phyloP scores from a whole-genome alignment of 2,113 vertebrate species.

The Gila orcuttii region DNA sequence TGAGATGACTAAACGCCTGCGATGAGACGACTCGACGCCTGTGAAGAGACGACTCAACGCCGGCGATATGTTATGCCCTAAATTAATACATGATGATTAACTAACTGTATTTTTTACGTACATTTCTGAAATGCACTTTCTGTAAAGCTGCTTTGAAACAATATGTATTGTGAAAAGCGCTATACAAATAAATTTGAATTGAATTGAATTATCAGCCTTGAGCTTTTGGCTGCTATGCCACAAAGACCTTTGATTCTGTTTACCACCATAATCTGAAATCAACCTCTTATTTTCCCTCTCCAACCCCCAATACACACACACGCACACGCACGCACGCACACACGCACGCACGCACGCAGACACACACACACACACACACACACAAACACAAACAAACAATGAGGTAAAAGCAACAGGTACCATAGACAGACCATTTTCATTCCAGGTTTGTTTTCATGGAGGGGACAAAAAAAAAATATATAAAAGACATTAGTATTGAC shows the following conservation, averaged over 20 bases:
- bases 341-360: slow-evolving; percentile 3
- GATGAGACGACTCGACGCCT: too few relatives aligned
- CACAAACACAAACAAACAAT: background rate
- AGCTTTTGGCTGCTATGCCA: background rate
- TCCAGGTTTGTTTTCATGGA: slow-evolving; percentile 3
- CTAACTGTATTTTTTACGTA: too few relatives aligned
- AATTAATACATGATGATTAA: too few relatives aligned
- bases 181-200: too few relatives aligned
- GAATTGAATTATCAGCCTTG: too few relatives aligned
- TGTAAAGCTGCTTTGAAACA: too few relatives aligned
- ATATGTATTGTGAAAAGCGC: too few relatives aligned
- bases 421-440: background rate
- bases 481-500: slow-evolving; percentile 27
- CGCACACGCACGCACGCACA: background rate
- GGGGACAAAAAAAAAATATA: background rate
- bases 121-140: too few relatives aligned
- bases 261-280: background rate
- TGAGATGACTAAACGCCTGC: too few relatives aligned
- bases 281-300: slow-evolving; percentile 5
- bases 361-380: slow-evolving; percentile 3
- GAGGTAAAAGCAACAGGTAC: background rate
- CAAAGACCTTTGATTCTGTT: background rate
- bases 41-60: too few relatives aligned
- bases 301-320: background rate
- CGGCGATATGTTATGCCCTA: too few relatives aligned